A percentile compares a stretch with the other conserved stretches of the same genome.
Conservation (phyloP, 2,888 invertebrate genomes). For the Hylaea fasciaria region DNA sequence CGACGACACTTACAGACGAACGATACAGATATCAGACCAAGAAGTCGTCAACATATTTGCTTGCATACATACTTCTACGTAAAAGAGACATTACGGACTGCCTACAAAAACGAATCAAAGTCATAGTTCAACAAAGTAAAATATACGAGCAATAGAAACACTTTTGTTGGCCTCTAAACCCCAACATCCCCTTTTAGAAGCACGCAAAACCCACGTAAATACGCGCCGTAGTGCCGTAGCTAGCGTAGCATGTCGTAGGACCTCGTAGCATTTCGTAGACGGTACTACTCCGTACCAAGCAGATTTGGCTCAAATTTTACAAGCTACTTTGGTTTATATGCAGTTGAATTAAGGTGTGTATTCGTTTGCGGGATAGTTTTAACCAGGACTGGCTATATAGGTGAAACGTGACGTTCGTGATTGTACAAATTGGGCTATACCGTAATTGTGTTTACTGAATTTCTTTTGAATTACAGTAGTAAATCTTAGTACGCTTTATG, state of each 20-base stretch:
- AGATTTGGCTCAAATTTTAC: slow-evolving; percentile 12
- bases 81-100: no score
- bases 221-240: slow-evolving; percentile 19
- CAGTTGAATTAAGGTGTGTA: neutral
- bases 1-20: no score
- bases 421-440: slow-evolving; percentile 38
- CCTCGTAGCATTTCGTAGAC: slow-evolving; percentile 34
- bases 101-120: neutral
- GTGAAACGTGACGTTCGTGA: slow-evolving; percentile 31
- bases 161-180: slow-evolving; percentile 20
- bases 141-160: slow-evolving; percentile 12
- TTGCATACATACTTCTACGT: no score
- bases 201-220: slow-evolving; percentile 19
- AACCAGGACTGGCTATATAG: slow-evolving; percentile 32
- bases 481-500: slow-evolving; percentile 33
- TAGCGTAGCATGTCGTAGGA: slow-evolving; percentile 32
- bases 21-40: no score
- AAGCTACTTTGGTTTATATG: neutral
- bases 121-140: slow-evolving; percentile 6
- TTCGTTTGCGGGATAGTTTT: slow-evolving; percentile 3
- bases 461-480: slow-evolving; percentile 36
- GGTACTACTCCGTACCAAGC: slow-evolving; percentile 39
- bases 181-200: slow-evolving; percentile 13
- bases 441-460: slow-evolving; percentile 39
- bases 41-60: no score